These are phyloP conservation scores for Catagonus wagneri DNA, from an alignment of 2,113 vertebrate genomes.

Conservation along the genomic window DNA sequence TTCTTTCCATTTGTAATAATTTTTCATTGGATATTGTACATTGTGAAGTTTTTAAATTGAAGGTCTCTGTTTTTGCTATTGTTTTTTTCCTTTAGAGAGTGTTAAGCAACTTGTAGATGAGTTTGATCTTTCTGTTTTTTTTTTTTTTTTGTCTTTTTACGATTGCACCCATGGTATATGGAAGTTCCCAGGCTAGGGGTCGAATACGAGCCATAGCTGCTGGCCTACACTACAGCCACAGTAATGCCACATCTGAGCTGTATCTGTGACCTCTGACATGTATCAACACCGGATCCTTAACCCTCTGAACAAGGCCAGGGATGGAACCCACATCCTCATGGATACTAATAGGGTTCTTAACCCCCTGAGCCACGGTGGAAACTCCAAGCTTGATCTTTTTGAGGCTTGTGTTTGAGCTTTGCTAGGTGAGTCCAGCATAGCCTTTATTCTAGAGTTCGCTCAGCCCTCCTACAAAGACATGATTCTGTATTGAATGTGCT, in stretches of 20 bases:
- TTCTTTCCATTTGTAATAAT: constrained; percentile 7
- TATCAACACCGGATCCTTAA: no score
- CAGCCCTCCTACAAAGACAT: not conserved
- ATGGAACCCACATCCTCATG: no score
- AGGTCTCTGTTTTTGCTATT: not conserved
- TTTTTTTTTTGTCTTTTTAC: no score
- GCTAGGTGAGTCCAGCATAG: not conserved
- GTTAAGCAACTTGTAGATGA: not conserved
- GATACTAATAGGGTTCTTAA: no score
- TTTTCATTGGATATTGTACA: not conserved
- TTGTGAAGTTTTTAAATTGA: not conserved
- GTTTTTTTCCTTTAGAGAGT: not conserved
- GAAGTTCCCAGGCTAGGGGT: no score
- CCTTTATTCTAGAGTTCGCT: not conserved
- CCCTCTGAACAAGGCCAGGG: no score
- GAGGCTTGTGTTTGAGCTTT: not conserved
- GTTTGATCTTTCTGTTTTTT: not conserved
- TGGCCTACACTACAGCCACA: no score
- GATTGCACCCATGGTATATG: no score
- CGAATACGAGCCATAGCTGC: no score
- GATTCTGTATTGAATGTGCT: not conserved
- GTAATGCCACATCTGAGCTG: no score
- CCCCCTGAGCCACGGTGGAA: no score
- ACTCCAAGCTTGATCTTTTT: not conserved
- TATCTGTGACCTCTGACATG: no score